Percentiles rank a stretch among this genome's conserved stretches.
These are phyloP conservation scores for Diadema setosum DNA, from an alignment of 35 echinoderm and acorn worm genomes.

Conservation along the genomic window DNA sequence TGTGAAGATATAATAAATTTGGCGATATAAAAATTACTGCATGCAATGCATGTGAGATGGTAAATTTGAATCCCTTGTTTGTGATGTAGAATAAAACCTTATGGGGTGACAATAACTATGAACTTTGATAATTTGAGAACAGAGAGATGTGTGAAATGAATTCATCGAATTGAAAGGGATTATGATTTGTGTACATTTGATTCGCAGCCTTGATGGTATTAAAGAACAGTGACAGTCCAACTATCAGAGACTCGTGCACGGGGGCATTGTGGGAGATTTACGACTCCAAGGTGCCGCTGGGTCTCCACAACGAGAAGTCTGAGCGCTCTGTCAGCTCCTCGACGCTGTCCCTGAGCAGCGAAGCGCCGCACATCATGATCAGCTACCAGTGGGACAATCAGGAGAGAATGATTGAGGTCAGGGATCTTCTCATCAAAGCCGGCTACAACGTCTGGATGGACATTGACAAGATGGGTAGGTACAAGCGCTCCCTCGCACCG, in stretches of 20 bases:
- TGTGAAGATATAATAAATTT: too few relatives aligned
- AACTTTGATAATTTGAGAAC: too few relatives aligned
- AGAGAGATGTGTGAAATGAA: too few relatives aligned
- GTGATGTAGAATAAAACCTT: too few relatives aligned
- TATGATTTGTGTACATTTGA: too few relatives aligned
- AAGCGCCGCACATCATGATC: conserved; percentile 83
- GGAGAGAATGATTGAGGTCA: conserved; percentile 61
- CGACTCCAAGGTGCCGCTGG: background rate
- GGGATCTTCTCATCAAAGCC: conserved; percentile 41
- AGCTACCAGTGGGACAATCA: conserved; percentile 99
- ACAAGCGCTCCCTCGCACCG: too few relatives aligned
- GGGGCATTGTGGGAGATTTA: conserved; percentile 91
- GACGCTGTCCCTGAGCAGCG: background rate
- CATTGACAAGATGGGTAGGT: conserved; percentile 88
- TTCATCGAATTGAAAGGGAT: too few relatives aligned
- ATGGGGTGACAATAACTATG: too few relatives aligned
- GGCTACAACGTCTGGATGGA: conserved; percentile 98
- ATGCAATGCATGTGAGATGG: too few relatives aligned
- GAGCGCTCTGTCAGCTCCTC: background rate
- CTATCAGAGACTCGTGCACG: conserved; percentile 35
- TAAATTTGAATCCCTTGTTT: too few relatives aligned
- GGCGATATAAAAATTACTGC: too few relatives aligned
- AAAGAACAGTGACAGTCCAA: background rate
- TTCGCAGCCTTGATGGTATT: background rate
- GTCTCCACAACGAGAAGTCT: background rate